Percentiles rank a stretch among this genome's conserved stretches.
Conservation (phyloP, 2,113 vertebrate species). For the Corynorhinus townsendii region DNA sequence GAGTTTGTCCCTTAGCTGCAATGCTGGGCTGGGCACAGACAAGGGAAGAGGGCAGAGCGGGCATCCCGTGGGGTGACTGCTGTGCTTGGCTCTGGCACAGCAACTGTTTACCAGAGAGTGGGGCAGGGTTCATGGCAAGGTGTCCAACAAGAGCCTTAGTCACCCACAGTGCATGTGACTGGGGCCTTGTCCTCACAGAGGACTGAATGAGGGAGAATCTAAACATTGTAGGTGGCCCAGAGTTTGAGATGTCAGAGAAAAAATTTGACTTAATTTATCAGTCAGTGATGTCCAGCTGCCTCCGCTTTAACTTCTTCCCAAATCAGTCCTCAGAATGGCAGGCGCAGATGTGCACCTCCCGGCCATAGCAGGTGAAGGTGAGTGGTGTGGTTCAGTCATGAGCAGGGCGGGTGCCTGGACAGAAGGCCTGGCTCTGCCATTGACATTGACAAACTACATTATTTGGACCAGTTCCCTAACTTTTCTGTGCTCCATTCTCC, state of each 20-base stretch:
- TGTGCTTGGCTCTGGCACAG: background rate
- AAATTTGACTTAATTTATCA: background rate
- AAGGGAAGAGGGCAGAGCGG: background rate
- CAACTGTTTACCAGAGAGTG: background rate
- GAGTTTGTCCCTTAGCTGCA: background rate
- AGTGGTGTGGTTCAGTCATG: background rate
- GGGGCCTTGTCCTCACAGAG: background rate
- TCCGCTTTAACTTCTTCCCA: background rate
- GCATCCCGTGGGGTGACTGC: background rate
- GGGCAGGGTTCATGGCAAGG: conserved; percentile 39
- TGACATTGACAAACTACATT: background rate
- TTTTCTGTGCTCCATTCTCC: background rate
- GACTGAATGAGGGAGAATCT: background rate
- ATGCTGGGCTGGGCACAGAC: background rate
- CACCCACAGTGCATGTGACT: background rate
- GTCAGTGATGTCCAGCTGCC: background rate
- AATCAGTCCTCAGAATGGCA: background rate
- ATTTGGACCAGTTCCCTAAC: background rate
- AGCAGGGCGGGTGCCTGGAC: too few species aligned
- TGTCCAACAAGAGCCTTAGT: background rate
- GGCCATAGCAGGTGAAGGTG: background rate
- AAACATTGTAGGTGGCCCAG: background rate
- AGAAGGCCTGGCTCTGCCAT: background rate
- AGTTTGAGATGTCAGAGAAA: background rate
- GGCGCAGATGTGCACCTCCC: accelerated